phyloP scores from a whole-genome alignment of 92 coral and sea anemone species.

The Epizoanthus stellaris region DNA sequence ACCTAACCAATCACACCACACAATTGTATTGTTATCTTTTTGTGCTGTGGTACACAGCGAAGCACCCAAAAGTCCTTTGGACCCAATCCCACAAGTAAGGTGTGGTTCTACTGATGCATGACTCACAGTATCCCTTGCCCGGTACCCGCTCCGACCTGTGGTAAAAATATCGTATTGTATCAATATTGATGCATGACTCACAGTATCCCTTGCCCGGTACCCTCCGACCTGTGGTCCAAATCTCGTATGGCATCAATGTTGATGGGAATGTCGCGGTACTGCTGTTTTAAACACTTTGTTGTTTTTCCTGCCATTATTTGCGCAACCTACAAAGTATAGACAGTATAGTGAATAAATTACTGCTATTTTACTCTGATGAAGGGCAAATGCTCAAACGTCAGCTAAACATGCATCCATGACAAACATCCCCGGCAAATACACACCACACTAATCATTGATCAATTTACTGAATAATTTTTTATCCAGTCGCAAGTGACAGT shows the following conservation, averaged over 20 bases:
- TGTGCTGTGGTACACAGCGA: no score
- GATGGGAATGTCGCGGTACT: slow-evolving; percentile 58
- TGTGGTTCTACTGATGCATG: not conserved
- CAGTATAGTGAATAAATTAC: no score
- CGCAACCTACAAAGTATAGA: slow-evolving; percentile 68
- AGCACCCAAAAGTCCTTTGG: not conserved
- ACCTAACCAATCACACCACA: no score
- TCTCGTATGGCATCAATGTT: slow-evolving; percentile 71
- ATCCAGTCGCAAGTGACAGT: no score
- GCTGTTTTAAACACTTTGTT: slow-evolving; percentile 56
- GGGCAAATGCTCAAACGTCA: not conserved
- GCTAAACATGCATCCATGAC: not conserved
- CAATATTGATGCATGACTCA: slow-evolving; percentile 71
- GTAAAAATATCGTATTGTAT: slow-evolving; percentile 69
- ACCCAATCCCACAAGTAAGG: not conserved
- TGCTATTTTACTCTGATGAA: no score
- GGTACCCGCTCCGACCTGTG: slow-evolving; percentile 88
- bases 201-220: slow-evolving; percentile 92
- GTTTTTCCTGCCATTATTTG: slow-evolving; percentile 82
- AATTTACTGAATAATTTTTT: no score
- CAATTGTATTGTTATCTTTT: no score
- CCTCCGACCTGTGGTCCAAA: slow-evolving; percentile 82
- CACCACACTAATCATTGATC: no score
- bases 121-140: slow-evolving; percentile 95
- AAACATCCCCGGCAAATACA: not conserved